Conservation (phyloP, 1,140 invertebrate genomes). For the Stenopsyche tienmushanensis region DNA sequence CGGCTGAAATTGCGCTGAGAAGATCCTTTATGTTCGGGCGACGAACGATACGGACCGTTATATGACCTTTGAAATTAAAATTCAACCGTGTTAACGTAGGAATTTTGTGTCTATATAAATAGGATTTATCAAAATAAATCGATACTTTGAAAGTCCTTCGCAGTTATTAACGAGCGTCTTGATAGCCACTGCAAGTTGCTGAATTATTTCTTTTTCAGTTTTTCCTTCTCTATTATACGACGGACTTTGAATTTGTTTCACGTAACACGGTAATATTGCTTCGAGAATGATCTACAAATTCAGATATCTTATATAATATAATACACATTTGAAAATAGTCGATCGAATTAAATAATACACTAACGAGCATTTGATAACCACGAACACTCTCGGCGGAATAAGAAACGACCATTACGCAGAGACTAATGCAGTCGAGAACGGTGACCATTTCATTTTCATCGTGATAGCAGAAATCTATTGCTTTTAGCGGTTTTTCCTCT, state of each 20-base stretch:
- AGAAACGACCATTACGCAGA: constrained; percentile 96
- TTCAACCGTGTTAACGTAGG: background rate
- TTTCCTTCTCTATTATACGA: constrained; percentile 86
- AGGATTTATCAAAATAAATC: constrained; percentile 4
- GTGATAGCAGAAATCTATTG: constrained; percentile 96
- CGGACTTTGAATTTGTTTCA: constrained; percentile 89
- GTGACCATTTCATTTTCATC: constrained; percentile 94
- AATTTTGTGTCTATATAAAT: background rate
- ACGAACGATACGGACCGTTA: constrained; percentile 84
- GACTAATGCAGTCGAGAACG: constrained; percentile 89
- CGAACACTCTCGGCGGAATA: constrained; percentile 94
- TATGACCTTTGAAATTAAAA: constrained; percentile 67
- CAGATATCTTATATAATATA: background rate
- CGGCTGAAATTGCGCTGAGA: constrained; percentile 78
- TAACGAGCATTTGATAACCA: constrained; percentile 95
- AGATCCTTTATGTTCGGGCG: constrained; percentile 83
- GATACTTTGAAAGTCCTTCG: constrained; percentile 91
- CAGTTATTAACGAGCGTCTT: constrained; percentile 95
- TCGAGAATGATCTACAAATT: constrained; percentile 85
- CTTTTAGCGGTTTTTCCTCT: constrained; percentile 93
- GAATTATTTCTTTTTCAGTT: constrained; percentile 91
- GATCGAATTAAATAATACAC: constrained; percentile 37
- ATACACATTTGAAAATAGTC: background rate
- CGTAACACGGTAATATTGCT: constrained; percentile 92
- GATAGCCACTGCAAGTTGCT: constrained; percentile 91